Conservation (phyloP, 1,140 invertebrate genomes). For the Drosophila kohkoa region DNA sequence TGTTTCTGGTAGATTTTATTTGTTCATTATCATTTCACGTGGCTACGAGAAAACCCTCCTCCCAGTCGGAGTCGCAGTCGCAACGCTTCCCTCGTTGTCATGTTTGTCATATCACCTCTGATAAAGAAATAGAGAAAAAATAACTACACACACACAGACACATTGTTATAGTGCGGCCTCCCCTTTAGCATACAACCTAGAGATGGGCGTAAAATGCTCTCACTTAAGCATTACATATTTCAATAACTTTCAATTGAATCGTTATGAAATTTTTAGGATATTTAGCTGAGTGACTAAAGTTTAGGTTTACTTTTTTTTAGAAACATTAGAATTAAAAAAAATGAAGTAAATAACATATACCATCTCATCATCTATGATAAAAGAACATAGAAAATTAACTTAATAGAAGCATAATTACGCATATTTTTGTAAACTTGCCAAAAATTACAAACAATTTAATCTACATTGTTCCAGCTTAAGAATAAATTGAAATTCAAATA, state of each 20-base stretch:
- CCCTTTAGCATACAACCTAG: neutral
- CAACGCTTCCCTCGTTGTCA: constrained; percentile 39
- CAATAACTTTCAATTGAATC: neutral
- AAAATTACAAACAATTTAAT: neutral
- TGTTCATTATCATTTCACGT: constrained; percentile 57
- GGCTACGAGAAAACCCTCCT: constrained; percentile 27
- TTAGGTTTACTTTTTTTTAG: too few species aligned
- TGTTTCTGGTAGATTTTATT: constrained; percentile 49
- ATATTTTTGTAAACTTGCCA: neutral
- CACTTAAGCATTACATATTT: too few species aligned
- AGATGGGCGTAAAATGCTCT: neutral
- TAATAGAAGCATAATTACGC: too few species aligned
- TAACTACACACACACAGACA: constrained; percentile 16
- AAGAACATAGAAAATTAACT: too few species aligned
- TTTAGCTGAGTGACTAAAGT: neutral
- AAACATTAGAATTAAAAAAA: too few species aligned
- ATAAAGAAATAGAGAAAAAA: constrained; percentile 41
- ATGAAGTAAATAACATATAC: too few species aligned
- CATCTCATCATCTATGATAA: too few species aligned
- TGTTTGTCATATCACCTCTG: constrained; percentile 57
- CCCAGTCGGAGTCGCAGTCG: neutral
- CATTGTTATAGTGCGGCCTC: constrained; percentile 14
- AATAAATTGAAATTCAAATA: neutral
- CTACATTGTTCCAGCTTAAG: too few species aligned
- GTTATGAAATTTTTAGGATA: neutral